These are phyloP conservation scores for Aethina tumida DNA, from an alignment of 1,140 invertebrate genomes.

Conservation along the genomic window DNA sequence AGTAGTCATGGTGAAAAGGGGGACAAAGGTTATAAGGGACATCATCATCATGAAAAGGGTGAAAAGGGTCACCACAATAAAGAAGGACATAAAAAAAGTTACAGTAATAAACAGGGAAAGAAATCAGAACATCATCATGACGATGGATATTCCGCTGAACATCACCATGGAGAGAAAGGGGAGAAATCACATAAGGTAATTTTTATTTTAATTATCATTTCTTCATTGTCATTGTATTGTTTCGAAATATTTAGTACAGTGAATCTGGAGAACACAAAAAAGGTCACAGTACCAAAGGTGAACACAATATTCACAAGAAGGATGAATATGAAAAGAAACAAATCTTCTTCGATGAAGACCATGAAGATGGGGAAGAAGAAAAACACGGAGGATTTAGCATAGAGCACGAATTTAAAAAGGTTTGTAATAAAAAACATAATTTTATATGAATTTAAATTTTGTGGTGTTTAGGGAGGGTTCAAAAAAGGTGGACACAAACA, in stretches of 20 bases:
- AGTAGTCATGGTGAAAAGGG: too few species aligned
- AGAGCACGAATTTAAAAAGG: slow-evolving; percentile 44
- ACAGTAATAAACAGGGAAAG: too few species aligned
- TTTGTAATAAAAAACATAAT: slow-evolving; percentile 16
- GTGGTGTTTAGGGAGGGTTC: slow-evolving; percentile 25
- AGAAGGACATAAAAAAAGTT: too few species aligned
- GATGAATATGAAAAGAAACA: slow-evolving; percentile 64
- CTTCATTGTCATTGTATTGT: too few species aligned
- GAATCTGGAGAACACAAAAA: slow-evolving; percentile 58
- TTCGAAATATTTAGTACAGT: slow-evolving; percentile 46
- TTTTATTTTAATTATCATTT: too few species aligned
- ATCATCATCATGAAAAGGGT: too few species aligned
- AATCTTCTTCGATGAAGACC: slow-evolving; percentile 61
- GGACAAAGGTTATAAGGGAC: too few species aligned
- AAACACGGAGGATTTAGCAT: slow-evolving; percentile 50
- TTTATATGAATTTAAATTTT: background rate
- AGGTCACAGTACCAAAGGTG: slow-evolving; percentile 60
- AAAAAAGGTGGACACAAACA: slow-evolving; percentile 40
- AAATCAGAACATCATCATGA: too few species aligned
- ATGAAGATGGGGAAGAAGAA: slow-evolving; percentile 53
- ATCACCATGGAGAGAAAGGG: too few species aligned
- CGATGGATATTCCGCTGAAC: too few species aligned
- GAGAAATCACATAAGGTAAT: too few species aligned
- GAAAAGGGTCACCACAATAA: too few species aligned
- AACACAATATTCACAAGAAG: slow-evolving; percentile 61